These are phyloP conservation scores for Nibea coibor DNA, from an alignment of 2,113 vertebrate genomes.

Conservation along the genomic window DNA sequence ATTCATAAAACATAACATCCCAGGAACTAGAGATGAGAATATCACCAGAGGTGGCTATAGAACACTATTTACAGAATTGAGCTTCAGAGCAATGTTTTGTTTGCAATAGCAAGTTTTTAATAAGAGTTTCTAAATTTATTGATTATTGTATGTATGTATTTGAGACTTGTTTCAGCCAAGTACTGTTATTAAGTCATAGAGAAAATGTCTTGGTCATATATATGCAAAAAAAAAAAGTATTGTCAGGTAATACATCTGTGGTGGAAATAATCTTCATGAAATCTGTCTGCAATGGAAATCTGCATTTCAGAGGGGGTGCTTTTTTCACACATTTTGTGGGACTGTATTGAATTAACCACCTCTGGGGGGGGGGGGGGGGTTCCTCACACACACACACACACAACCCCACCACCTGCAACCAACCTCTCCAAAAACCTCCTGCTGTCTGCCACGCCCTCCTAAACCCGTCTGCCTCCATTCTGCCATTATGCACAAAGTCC, in stretches of 20 bases:
- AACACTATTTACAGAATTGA: too few species aligned
- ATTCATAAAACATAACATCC: background rate
- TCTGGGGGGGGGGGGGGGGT: background rate
- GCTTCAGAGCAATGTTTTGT: too few species aligned
- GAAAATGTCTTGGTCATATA: background rate
- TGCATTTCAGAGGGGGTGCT: conserved; percentile 11
- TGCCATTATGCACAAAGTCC: conserved; percentile 36
- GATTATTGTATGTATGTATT: too few species aligned
- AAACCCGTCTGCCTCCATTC: conserved; percentile 30
- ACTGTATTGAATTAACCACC: background rate
- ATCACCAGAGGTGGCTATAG: too few species aligned
- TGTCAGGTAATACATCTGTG: background rate
- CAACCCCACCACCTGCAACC: conserved; percentile 30
- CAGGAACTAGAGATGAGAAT: too few species aligned
- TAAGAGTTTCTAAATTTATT: too few species aligned
- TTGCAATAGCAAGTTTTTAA: too few species aligned
- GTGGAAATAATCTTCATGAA: background rate
- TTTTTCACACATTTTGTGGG: conserved; percentile 2
- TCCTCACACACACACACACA: background rate
- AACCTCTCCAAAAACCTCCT: conserved; percentile 22
- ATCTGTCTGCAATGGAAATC: background rate
- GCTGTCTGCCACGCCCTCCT: conserved; percentile 34
- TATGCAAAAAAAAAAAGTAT: background rate
- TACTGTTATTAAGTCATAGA: background rate
- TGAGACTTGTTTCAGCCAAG: too few species aligned